Evolutionary conservation across 2,113 vertebrate species (phyloP).

Genomic region (Amphiprion percula): DNA sequence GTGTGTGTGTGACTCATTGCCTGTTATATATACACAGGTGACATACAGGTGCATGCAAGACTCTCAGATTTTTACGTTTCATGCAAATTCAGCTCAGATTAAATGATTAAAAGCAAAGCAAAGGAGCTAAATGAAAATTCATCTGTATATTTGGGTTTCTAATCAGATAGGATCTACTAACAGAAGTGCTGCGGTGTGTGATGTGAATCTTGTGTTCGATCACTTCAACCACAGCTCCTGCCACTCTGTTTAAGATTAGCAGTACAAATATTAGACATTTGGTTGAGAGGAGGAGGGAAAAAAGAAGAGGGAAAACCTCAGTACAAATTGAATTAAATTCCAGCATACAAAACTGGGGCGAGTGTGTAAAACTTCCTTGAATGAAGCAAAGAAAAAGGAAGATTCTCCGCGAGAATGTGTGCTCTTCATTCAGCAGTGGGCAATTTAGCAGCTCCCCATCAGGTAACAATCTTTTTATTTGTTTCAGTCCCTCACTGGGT

Average conservation of each 20-base stretch:
- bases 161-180: slow-evolving; percentile 43
- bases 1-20: not conserved
- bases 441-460: slow-evolving; percentile 50
- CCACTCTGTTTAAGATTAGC: slow-evolving; percentile 58
- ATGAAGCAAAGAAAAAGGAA: not conserved
- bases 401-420: slow-evolving; percentile 2
- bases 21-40: not conserved
- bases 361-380: slow-evolving; percentile 12
- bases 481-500: slow-evolving; percentile 51
- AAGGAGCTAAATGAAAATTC: slow-evolving; percentile 1
- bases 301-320: slow-evolving; percentile 35
- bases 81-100: not conserved
- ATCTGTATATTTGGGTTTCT: slow-evolving; percentile 12
- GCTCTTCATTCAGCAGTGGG: slow-evolving; percentile 35
- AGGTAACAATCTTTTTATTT: slow-evolving; percentile 71
- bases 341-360: not conserved
- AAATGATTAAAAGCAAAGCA: not conserved
- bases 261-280: slow-evolving; percentile 53
- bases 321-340: slow-evolving; percentile 51
- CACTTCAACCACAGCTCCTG: slow-evolving; percentile 51
- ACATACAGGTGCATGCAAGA: not conserved
- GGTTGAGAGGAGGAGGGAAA: not conserved
- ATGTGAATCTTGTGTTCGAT: slow-evolving; percentile 50
- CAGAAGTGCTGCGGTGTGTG: slow-evolving; percentile 16
- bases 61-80: not conserved